Base-by-base conservation (phyloP, 2,113 vertebrate species). In the Dromaius novaehollandiae region DNA sequence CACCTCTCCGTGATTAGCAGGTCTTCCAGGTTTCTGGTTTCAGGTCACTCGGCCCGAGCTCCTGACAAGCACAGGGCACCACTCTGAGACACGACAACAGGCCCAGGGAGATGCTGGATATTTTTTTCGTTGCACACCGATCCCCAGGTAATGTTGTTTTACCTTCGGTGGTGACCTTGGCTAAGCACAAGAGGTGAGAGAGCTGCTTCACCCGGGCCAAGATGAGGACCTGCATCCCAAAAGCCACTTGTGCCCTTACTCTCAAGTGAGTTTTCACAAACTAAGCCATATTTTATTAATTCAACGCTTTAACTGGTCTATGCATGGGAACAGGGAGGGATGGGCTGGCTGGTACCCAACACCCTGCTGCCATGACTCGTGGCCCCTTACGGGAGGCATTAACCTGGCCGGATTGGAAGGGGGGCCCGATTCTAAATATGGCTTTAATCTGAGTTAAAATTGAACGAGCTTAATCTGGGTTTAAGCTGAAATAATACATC, bases 401-500 rank as follows among this genome's bases (percentile, higher is more conserved):
- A 88, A 68, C 75, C 71, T 56, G 60, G 88, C 88, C 93, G 71
- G 44, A 17, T 70, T 1, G 6, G 96, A 96, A 96, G 88, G 30
- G 38, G 84, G 74, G 89, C 91, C 87, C 93, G 92, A 13, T 81
- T 92, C 86, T 95, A 96, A 97, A 97, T 64, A 90, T 69, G 36
- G 88, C 79, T 51, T 96, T 97, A 97, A 97, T 96, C 96, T 10
- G 86, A 93, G 96, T 96, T 96, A 96, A 96, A 96, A 97, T 96
- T 95, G 96, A 96, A 96, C 64, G 93, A 90, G 79, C 24, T 86
- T 96, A 96, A 96, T 97, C 95, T 92, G 79, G 55, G 3, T 6
- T 96, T 97, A 96, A 95, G 94, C 96, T 96, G 96, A 83, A 96
- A 94, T 96, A 96, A 96, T 96, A 94, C 92, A 92, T 96, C 95